Base-by-base conservation (phyloP, 53 echinoderm and acorn worm species). In the Astropecten irregularis region DNA sequence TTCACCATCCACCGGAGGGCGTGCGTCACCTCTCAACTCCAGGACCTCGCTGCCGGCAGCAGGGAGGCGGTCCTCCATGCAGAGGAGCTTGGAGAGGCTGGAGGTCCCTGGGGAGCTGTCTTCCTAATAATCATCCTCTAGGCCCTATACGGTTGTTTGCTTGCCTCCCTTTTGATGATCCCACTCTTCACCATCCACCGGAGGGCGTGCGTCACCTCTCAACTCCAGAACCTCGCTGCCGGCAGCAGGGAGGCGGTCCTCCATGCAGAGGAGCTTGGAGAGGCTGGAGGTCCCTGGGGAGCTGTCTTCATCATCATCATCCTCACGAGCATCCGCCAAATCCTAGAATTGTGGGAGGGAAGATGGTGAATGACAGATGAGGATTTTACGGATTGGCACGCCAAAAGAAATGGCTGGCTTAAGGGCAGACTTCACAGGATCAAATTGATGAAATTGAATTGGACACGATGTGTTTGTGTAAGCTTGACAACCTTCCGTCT, bases 261-360 rank as follows among this genome's bases (percentile, higher is more conserved):
- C 86, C 66, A 76, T 74, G 4, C 51, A 34, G 18, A 85, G 63
- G 16, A 85, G 48, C 44, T 74, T 66, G 49, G 86, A 28, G 14
- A 85, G 44, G 40, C 74, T 74, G 23, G 86, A 85, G 34, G 25
- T 20, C 7, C 54, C 66, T 49, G 86, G 74, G 16, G 86, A 85
- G 3, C 27, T 40, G 57, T n/a, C 31, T 42, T 61, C 46, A 3
- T 28, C 31, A 8, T 74, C 74, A 53, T 85, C 85, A n/a, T n/a
- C 31, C 44, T 61, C 46, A 3, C 19, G 19, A 8, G 64, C 74
- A 53, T 66, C 84, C 7, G 61, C 35, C 14, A 70, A 69, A 68
- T 69, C 69, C 84, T 68, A 14, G 9, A 30, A 2, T 42, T 8
- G 11, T 42, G 42, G 42, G 42, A 11, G 42, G 11, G 42, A 42